Evolutionary conservation across 2,113 vertebrate genomes (phyloP), one percentile per base, ranked within the genome.

Genomic region (Myiozetetes cayanensis): DNA sequence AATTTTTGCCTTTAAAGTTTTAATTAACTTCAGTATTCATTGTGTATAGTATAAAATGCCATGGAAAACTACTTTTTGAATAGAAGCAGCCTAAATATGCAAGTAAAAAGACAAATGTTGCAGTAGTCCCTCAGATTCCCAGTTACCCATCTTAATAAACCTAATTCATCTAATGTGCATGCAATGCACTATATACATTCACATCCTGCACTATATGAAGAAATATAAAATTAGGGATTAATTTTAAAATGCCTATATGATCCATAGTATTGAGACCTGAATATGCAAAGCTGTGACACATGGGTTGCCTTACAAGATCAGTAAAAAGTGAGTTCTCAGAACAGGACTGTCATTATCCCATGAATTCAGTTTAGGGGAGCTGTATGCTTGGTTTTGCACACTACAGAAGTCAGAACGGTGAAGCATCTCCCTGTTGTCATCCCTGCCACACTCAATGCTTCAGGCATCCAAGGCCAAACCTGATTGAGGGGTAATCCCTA

Each of bases 31-130:
- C 1, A 2, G 3, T 68, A 22, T 76, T 90, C 12, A 2, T 43
- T 58, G 3, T 24, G 14, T 8, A 58, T 15, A 75, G 3, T 49
- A 46, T 37, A 30, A 14, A 62, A 28, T 61, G 10, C 33, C 21
- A 83, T 8, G 3, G 61, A 83, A 94, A 87, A 55, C 9, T 89
- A 14, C 12, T 39, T 39, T 76, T 68, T 66, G 44, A 49, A 65
- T 17, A 71, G 44, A 70, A 53, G 43, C 65, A 82, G 61, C 1
- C 1, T 70, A 70, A 72, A 61, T 37, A 71, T 22, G 27, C 14
- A 77, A 90, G 87, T 94, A 74, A 65, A 61, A 90, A 65, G 44
- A 87, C 76, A 96, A 93, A 89, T 67, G 41, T 85, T 94, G 7
- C 30, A 55, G 41, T 44, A 41, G 24, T 91, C 23, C 47, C 85